Evolutionary conservation across 2,888 invertebrate species (phyloP), one percentile per base, ranked within the genome.

Genomic region (Antheraea assamensis): DNA sequence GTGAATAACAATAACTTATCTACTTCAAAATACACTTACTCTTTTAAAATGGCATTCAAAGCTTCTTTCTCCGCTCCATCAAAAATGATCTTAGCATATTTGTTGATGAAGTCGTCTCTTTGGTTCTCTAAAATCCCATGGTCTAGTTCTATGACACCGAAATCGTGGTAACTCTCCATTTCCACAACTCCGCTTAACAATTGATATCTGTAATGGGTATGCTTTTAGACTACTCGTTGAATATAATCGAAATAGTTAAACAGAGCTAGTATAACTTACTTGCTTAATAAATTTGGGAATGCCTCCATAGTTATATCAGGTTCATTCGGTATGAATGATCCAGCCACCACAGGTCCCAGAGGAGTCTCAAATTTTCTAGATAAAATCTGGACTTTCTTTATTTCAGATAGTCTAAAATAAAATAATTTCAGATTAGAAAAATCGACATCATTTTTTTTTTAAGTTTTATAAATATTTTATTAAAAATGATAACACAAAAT

Each of bases 321-420:
- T 83, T 97, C 97, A 88, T 96, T 97, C 1, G 97, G 97, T 79
- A 98, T 96, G 77, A 98, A 97, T 72, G 97, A 96, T 47, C 97
- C 97, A 83, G 99, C 98, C 47, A 98, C 96, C 52, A 97, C 96
- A 5, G 99, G 99, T 1, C 98, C 98, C 82, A 98, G 97, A 13
- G 97, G 96, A n/a, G 98, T 97, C 82, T 97, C 96, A 90, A 97
- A 98, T 83, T 96, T 95, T 30, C 97, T 96, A 4, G 96, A 95
- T 70, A 95, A 86, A 74, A 96, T 95, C 78, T 95, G 95, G 71
- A 96, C 95, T 79, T 96, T 96, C 88, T 97, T 95, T 81, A 98
- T 96, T 83, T 98, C 97, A 75, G 96, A 95, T 83, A 96, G 90
- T 73, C 96, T 96, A 90, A 19, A 90, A 88, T 76, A 27, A 24